A percentile compares a stretch with the other conserved stretches of the same genome.
Conservation (phyloP, 2,888 invertebrate species). For the Pollenia amentaria region DNA sequence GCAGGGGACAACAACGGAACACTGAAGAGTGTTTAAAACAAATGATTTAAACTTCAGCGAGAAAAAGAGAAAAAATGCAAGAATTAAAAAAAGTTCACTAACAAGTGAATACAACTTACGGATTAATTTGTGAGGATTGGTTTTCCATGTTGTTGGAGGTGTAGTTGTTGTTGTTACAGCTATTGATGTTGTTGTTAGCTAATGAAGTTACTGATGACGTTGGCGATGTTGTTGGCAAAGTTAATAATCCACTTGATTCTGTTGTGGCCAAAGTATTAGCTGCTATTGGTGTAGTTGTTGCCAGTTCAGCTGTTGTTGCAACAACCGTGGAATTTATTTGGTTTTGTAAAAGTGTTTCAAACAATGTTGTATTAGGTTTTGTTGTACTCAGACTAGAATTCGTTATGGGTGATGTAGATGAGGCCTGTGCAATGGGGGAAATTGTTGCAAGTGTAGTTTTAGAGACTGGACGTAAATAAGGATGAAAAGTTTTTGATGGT, state of each 20-base stretch:
- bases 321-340: conserved; percentile 82
- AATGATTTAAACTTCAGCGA: conserved; percentile 42
- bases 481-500: conserved; percentile 81
- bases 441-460: conserved; percentile 43
- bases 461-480: conserved; percentile 78
- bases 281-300: conserved; percentile 65
- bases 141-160: conserved; percentile 77
- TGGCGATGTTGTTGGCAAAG: conserved; percentile 74
- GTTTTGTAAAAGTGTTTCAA: conserved; percentile 81
- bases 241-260: conserved; percentile 76
- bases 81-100: conserved; percentile 12
- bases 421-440: conserved; percentile 24
- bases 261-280: conserved; percentile 72
- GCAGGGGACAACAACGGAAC: neutral
- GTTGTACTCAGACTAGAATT: conserved; percentile 46
- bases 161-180: conserved; percentile 74
- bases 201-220: conserved; percentile 59
- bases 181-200: conserved; percentile 75
- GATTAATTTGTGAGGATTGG: conserved; percentile 71
- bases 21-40: conserved; percentile 48
- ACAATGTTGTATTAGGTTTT: conserved; percentile 79
- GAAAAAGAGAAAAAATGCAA: conserved; percentile 3
- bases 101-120: conserved; percentile 69
- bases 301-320: conserved; percentile 70
- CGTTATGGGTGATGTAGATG: conserved; percentile 71